Evolutionary conservation across 2,797 vertebrate species (phyloP), one percentile per base, ranked within the genome.

Genomic region (Silurus lanzhouensis): DNA sequence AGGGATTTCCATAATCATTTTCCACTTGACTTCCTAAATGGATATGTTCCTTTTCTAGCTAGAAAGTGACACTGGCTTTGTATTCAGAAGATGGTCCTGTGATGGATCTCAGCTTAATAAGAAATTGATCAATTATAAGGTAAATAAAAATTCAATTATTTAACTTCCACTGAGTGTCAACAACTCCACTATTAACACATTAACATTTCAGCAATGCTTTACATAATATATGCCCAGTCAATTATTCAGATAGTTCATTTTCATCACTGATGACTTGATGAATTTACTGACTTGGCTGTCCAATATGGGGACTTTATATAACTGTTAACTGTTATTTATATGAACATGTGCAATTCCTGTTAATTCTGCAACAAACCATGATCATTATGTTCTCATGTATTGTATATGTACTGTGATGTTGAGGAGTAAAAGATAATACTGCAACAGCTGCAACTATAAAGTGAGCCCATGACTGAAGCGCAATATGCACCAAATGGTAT

Each of bases 21-120:
- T 76, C 14, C 6, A 46, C 14, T 55, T 61, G 61, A 66, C 25
- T 46, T 67, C n/a, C 7, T 84, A 58, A 74, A 74, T 17, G 17
- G 48, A 64, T 79, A 17, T 64, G 67, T 63, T 17, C 64, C 20
- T 63, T 86, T 57, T 70, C 52, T 72, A 52, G 67, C 72, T 82
- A 48, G 70, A 25, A 48, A 48, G 70, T 48, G 44, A 48, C 10
- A 72, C 70, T 48, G 19, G 1, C 38, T 71, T 72, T 72, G 70
- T 72, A 48, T 72, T 72, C 70, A 48, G 70, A 44, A 72, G 20
- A 72, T 22, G 5, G 20, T 38, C 10, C 13, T 72, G 13, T 13
- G 46, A 72, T 72, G 38, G 20, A 72, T 44, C 38, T 46, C 19
- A 22, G 68, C 19, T 22, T 71, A 71, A 71, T 71, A 71, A 71